Evolutionary conservation across 2,888 invertebrate species (phyloP), one percentile per base, ranked within the genome.

Genomic region (Clunio marinus): DNA sequence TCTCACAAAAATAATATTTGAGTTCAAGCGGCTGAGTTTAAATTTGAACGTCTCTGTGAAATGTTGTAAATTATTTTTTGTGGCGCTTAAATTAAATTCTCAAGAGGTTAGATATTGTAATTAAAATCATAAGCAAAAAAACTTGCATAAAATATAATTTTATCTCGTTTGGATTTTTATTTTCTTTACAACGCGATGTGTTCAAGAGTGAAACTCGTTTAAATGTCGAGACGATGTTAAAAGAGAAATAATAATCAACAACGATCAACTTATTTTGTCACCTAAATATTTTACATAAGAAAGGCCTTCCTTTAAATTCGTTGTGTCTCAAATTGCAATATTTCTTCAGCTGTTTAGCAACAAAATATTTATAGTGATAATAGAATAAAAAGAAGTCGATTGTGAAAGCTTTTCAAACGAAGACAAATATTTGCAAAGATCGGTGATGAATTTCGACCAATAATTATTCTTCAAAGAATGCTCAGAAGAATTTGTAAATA

Each of bases 341-440:
- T 41, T 41, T 24, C 32, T 66, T 66, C 66, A 66, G 65, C 65
- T 65, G 65, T 65, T 65, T 45, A 41, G n/a, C 27, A 65, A 62
- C 35, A 59, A 59, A 59, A 22, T 32, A 59, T 59, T 32, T 59
- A 32, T 32, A 45, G 15, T 32, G 10, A 10, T 32, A 32, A 32
- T 32, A 10, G 4, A 32, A 7, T 32, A 32, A 4, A 32, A 32
- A 32, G 4, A 32, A 32, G 10, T 32, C 4, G 10, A 10, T n/a
- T n/a, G n/a, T n/a, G n/a, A n/a, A 32, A 32, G 32, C 10, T 32
- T 32, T 32, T 32, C 4, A 45, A n/a, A 45, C 45, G 45, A 5
- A n/a, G n/a, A n/a, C n/a, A n/a, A n/a, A n/a, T n/a, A n/a, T n/a
- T n/a, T n/a, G n/a, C n/a, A n/a, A n/a, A n/a, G n/a, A n/a, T n/a